Percentiles rank a stretch among this genome's conserved stretches.
phyloP scores from a whole-genome alignment of 2,888 invertebrate genomes.

The Cosmia pyralina region DNA sequence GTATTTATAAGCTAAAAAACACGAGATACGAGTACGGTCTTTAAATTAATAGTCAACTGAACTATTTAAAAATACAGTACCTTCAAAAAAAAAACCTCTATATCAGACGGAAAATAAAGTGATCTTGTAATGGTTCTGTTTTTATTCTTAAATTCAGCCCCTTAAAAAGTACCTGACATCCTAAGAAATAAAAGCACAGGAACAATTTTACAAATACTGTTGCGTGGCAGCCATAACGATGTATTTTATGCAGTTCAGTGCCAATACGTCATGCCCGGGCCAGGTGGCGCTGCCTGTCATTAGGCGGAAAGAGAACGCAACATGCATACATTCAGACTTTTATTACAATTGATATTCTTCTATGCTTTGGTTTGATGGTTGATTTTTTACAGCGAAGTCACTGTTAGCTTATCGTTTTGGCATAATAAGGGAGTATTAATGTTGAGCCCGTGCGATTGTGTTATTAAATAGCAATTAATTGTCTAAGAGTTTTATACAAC shows the following conservation, averaged over 20 bases:
- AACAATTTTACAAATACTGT: neutral
- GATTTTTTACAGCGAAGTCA: neutral
- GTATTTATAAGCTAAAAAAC: neutral
- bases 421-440: neutral
- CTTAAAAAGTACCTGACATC: neutral
- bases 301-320: conserved; percentile 18
- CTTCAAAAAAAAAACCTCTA: no score
- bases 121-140: neutral
- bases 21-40: no score
- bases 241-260: conserved; percentile 37
- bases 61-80: neutral
- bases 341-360: conserved; percentile 45
- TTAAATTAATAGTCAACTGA: neutral
- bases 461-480: neutral
- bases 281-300: conserved; percentile 34
- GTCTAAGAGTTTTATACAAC: neutral
- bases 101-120: neutral
- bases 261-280: conserved; percentile 41
- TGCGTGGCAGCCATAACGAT: conserved; percentile 23
- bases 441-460: neutral
- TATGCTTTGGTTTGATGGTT: conserved; percentile 9
- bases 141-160: neutral
- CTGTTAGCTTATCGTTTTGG: neutral
- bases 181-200: neutral
- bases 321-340: conserved; percentile 41